A percentile compares a stretch with the other conserved stretches of the same genome.
Evolutionary conservation across 2,888 invertebrate species (phyloP).

Genomic region (Argyra leucocephala): DNA sequence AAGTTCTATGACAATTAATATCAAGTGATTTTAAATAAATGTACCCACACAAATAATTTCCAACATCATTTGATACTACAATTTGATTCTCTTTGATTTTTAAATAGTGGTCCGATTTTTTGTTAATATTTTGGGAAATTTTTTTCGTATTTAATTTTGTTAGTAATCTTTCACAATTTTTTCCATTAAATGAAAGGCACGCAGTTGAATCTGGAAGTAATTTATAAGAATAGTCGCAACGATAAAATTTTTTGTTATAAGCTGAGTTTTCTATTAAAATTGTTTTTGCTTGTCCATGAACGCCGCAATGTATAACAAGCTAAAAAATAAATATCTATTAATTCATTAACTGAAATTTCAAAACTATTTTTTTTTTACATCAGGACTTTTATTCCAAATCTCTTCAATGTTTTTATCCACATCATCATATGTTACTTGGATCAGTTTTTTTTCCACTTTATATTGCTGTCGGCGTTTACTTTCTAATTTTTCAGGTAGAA

Average conservation of each 20-base stretch:
- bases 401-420: conserved; percentile 51
- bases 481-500: conserved; percentile 43
- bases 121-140: conserved; percentile 41
- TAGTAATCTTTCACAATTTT: conserved; percentile 28
- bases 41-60: conserved; percentile 67
- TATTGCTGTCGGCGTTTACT: conserved; percentile 38
- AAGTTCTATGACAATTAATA: conserved; percentile 47
- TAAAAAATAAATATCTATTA: conserved; percentile 21
- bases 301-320: conserved; percentile 43
- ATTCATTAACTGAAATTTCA: background rate
- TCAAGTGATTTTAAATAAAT: conserved; percentile 63
- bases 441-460: conserved; percentile 47
- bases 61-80: conserved; percentile 34
- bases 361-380: conserved; percentile 42
- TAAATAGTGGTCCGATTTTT: background rate
- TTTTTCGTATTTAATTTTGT: conserved; percentile 36
- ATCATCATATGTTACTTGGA: conserved; percentile 56
- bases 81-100: conserved; percentile 14
- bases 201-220: conserved; percentile 27
- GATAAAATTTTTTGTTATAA: conserved; percentile 37
- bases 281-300: conserved; percentile 34
- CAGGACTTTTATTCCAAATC: conserved; percentile 57
- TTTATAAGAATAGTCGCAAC: conserved; percentile 36
- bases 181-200: conserved; percentile 27
- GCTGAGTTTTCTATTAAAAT: conserved; percentile 39